Evolutionary conservation across 2,888 invertebrate species (phyloP).

Genomic region (Eupithecia vulgata): DNA sequence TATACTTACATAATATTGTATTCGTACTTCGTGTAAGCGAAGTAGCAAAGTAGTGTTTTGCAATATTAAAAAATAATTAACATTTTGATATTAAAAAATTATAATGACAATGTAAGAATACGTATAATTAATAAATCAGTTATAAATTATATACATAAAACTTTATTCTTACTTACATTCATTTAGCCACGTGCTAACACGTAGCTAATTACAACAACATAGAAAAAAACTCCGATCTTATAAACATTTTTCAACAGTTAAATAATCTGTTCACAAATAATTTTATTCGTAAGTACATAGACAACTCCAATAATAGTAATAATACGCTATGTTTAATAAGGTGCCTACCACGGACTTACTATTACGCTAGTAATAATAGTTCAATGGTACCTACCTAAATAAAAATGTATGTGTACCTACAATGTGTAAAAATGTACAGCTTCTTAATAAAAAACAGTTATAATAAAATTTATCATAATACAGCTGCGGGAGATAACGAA

Average conservation of each 20-base stretch:
- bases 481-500: neutral
- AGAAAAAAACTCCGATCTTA: conserved; percentile 4
- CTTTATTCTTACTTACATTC: conserved; percentile 1
- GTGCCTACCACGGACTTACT: too few relatives aligned
- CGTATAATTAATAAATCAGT: neutral
- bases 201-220: neutral
- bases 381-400: neutral
- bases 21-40: too few relatives aligned
- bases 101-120: too few relatives aligned
- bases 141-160: conserved; percentile 9
- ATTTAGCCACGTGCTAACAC: neutral
- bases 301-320: neutral
- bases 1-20: too few relatives aligned
- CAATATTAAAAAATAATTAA: neutral
- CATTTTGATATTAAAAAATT: neutral
- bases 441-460: too few relatives aligned
- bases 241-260: conserved; percentile 7
- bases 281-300: conserved; percentile 1
- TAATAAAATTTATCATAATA: neutral
- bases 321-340: too few relatives aligned
- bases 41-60: too few relatives aligned
- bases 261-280: conserved; percentile 5
- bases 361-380: too few relatives aligned
- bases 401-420: neutral
- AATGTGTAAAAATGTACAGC: too few relatives aligned